phyloP scores from a whole-genome alignment of 2,113 vertebrate genomes.

The Excalfactoria chinensis region DNA sequence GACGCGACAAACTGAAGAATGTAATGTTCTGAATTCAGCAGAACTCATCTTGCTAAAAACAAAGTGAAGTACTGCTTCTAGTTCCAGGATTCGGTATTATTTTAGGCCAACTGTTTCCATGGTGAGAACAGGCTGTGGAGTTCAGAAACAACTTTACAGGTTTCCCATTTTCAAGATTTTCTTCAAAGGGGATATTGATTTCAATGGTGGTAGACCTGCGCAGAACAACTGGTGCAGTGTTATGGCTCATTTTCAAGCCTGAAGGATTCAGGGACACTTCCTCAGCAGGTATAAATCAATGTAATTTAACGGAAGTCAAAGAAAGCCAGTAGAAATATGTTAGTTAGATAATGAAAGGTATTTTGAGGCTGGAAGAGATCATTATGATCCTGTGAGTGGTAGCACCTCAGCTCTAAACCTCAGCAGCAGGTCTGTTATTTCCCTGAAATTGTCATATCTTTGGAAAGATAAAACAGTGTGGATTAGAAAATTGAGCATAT shows the following conservation, averaged over 20 bases:
- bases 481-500: not conserved
- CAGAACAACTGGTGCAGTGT: accelerated
- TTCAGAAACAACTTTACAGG: not conserved
- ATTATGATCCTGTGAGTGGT: not conserved
- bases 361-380: not conserved
- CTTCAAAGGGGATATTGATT: not conserved
- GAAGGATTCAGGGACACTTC: not conserved
- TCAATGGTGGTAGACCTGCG: not conserved
- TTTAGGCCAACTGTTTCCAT: not conserved
- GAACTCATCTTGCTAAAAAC: not conserved
- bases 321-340: not conserved
- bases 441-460: not conserved
- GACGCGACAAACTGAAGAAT: not conserved
- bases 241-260: not conserved
- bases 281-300: not conserved
- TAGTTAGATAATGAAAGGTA: not conserved
- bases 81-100: not conserved
- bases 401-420: not conserved
- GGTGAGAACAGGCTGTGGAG: not conserved
- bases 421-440: not conserved
- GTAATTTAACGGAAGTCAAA: not conserved
- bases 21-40: not conserved
- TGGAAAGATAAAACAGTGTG: not conserved
- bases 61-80: not conserved
- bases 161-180: not conserved